phyloP scores from a whole-genome alignment of 2,113 vertebrate genomes.

The Chroicocephalus ridibundus region DNA sequence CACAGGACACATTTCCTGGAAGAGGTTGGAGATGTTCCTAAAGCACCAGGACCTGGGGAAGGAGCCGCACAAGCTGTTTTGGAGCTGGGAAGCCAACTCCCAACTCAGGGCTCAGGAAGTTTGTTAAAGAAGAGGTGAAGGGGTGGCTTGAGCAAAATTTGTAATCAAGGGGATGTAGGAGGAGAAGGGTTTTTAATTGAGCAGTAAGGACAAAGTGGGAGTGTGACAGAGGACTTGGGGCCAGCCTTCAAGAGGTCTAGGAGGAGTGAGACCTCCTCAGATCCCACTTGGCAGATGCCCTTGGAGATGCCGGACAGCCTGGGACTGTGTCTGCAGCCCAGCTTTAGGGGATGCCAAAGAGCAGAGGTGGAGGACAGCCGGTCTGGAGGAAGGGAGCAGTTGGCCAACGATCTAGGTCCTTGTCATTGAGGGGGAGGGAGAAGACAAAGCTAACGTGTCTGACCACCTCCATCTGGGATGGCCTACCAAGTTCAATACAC shows the following conservation, averaged over 20 bases:
- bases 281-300: background rate
- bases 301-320: rapidly evolving
- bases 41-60: background rate
- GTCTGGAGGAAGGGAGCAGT: background rate
- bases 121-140: background rate
- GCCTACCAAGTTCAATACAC: too few relatives aligned
- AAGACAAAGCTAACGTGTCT: background rate
- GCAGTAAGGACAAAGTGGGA: background rate
- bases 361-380: background rate
- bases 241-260: background rate
- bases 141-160: background rate
- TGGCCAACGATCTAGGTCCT: background rate
- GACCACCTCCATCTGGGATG: background rate
- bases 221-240: background rate
- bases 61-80: background rate
- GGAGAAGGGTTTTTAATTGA: background rate
- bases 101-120: background rate
- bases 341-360: background rate
- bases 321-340: background rate
- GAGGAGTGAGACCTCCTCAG: background rate
- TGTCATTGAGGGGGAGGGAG: background rate
- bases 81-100: background rate
- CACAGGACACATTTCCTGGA: background rate
- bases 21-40: background rate
- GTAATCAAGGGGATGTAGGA: background rate